Evolutionary conservation across 2,113 vertebrate species (phyloP).

Genomic region (Phodopus roborovskii): DNA sequence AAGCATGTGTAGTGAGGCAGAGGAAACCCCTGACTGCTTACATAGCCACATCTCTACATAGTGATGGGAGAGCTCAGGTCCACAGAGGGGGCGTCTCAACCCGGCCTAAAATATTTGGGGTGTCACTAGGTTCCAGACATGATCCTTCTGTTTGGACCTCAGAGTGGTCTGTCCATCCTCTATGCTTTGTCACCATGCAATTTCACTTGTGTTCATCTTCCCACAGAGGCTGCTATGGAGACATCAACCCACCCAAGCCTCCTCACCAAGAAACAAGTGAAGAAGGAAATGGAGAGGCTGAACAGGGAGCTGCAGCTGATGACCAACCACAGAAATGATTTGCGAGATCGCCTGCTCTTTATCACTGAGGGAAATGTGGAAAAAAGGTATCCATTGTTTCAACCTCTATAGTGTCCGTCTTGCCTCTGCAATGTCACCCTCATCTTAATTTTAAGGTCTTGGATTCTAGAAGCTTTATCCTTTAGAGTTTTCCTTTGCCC

Average conservation of each 20-base stretch:
- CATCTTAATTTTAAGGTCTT: not conserved
- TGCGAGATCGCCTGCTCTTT: conserved; percentile 94
- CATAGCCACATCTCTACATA: not conserved
- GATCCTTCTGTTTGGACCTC: not conserved
- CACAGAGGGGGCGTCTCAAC: no score
- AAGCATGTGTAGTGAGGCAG: not conserved
- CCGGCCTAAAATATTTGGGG: not conserved
- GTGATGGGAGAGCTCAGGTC: no score
- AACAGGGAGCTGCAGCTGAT: conserved; percentile 88
- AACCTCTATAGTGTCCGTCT: not conserved
- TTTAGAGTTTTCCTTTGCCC: not conserved
- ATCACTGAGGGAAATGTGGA: conserved; percentile 94
- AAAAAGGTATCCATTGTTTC: conserved; percentile 89
- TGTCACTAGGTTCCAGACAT: not conserved
- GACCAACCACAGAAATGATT: conserved; percentile 88
- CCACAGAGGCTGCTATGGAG: conserved; percentile 91
- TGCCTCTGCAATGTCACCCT: not conserved
- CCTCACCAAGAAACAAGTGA: conserved; percentile 84
- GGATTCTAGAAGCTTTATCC: not conserved
- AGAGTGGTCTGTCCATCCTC: not conserved
- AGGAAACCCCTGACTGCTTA: not conserved
- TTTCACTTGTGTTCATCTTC: not conserved
- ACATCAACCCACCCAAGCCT: conserved; percentile 87
- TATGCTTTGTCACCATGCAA: not conserved
- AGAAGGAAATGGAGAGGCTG: conserved; percentile 94